These are phyloP conservation scores for Rhopalosiphum padi DNA, from an alignment of 1,140 invertebrate species.

Conservation along the genomic window DNA sequence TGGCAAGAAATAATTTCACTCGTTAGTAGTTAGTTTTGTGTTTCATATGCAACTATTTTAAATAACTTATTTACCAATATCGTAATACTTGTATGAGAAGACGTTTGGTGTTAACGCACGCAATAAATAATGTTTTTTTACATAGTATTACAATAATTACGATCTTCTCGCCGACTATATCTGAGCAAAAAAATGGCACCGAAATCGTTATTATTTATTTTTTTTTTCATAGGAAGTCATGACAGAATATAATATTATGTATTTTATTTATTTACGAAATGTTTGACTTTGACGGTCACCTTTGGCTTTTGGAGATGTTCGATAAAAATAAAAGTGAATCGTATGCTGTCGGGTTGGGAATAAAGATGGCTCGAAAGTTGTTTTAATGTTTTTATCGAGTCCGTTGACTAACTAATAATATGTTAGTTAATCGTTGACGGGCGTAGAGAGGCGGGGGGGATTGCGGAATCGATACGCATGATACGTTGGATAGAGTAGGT, in stretches of 20 bases:
- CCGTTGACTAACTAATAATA: background rate
- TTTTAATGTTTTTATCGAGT: background rate
- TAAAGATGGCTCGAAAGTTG: background rate
- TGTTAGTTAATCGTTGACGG: background rate
- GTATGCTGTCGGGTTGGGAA: background rate
- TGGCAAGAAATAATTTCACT: background rate
- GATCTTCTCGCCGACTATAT: background rate
- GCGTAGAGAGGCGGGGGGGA: background rate
- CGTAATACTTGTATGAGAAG: background rate
- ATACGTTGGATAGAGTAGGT: background rate
- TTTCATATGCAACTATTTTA: background rate
- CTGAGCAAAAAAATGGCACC: background rate
- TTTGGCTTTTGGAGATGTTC: background rate
- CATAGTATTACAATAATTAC: background rate
- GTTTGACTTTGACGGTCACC: background rate
- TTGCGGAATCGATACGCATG: background rate
- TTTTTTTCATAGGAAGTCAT: background rate
- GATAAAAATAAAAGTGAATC: background rate
- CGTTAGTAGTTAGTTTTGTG: background rate
- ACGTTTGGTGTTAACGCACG: background rate
- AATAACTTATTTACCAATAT: background rate
- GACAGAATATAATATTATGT: background rate
- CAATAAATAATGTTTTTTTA: conserved; percentile 9
- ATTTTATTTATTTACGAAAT: background rate
- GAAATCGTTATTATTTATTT: background rate